Evolutionary conservation across 2,888 invertebrate species (phyloP), one percentile per base, ranked within the genome.

Genomic region (Callyntrura guangdongensis): DNA sequence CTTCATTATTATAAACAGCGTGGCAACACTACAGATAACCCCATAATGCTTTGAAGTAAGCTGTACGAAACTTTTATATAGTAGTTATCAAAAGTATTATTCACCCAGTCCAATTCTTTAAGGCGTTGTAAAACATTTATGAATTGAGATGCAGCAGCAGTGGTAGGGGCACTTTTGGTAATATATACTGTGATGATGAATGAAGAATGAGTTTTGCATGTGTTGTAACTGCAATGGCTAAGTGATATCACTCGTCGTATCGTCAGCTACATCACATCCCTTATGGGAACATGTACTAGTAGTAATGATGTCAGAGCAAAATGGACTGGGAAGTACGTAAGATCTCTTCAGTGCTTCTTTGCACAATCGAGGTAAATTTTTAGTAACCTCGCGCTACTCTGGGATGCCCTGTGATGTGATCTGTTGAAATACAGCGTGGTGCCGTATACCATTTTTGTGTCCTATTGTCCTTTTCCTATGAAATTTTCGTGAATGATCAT

Each of bases 401-500:
- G 27, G 14, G 1, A 67, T 12, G 53, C 25, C 1, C 27, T 67
- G 67, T 12, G 36, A 36, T 67, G 67, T 12, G 36, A 36, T 36
- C 36, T 36, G 36, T 11, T 12, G 27, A 12, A 67, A 27, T 17
- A 17, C 4, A 27, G 69, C 1, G n/a, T 36, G 5, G n/a, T 36
- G 5, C 11, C 45, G 6, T 72, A 36, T 36, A 45, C 47, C 47
- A 4, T 49, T 47, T 20, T 36, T 36, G 36, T 64, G 64, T 67
- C 67, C 56, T 82, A 49, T 77, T 77, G 17, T 86, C 36, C 36
- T 36, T 36, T 36, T 82, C 82, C 81, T 53, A 69, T 12, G 83
- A 82, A 87, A 56, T 72, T 81, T 84, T 67, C 69, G 45, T 79
- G 81, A 61, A 45, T 89, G 74, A 27, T 77, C 89, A 84, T 77